Percentiles rank a stretch among this genome's conserved stretches.
These are phyloP conservation scores for Rhipidura dahli DNA, from an alignment of 2,113 vertebrate species.

Conservation along the genomic window DNA sequence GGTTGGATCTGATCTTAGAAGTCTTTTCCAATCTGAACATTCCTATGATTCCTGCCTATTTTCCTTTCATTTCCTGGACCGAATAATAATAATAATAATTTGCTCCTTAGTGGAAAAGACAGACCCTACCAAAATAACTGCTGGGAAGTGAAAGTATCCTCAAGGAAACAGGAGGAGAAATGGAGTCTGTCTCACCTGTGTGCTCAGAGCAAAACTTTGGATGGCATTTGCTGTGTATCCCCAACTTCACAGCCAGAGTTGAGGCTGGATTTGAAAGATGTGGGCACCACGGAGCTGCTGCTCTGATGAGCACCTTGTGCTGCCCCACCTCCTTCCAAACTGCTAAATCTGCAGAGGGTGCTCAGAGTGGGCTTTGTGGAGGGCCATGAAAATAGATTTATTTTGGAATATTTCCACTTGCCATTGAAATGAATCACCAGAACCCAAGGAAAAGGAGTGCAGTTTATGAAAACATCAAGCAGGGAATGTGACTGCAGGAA, in stretches of 20 bases:
- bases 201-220: not conserved
- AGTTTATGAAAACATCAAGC: constrained; percentile 44
- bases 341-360: not conserved
- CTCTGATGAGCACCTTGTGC: not conserved
- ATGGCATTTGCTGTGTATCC: not conserved
- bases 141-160: not conserved
- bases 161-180: not conserved
- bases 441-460: not conserved
- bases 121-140: not conserved
- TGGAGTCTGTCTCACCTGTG: accelerated
- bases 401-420: constrained; percentile 15
- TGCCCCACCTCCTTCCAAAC: not conserved
- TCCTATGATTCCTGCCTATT: not conserved
- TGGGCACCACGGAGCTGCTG: not conserved
- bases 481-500: constrained; percentile 7
- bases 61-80: not conserved
- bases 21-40: not conserved
- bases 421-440: constrained; percentile 31
- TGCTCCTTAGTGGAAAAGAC: not conserved
- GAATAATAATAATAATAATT: not conserved
- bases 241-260: not conserved
- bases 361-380: not conserved
- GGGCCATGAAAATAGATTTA: not conserved
- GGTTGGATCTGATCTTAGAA: not conserved
- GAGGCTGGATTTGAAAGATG: not conserved